Evolutionary conservation across 2,113 vertebrate species (phyloP).

Genomic region (Oenanthe melanoleuca): DNA sequence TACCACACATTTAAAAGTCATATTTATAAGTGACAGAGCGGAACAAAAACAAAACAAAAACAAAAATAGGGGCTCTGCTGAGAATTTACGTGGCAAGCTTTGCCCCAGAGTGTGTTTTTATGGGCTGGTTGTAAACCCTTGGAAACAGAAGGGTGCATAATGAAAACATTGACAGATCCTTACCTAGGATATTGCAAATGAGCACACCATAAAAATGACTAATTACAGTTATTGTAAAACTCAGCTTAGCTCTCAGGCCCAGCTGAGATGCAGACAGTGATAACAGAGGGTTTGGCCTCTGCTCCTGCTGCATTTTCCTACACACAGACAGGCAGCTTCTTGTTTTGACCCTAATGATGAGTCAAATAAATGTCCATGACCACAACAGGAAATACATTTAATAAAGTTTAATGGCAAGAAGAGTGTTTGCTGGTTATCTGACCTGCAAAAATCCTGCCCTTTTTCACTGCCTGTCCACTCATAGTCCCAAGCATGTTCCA

Average conservation of each 20-base stretch:
- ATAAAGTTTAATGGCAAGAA: background rate
- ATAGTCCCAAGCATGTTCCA: background rate
- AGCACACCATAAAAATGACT: conserved; percentile 63
- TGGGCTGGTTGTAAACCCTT: conserved; percentile 64
- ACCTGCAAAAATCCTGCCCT: background rate
- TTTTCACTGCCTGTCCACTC: background rate
- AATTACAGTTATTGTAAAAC: conserved; percentile 66
- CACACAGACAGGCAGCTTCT: background rate
- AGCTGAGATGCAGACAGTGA: conserved; percentile 33
- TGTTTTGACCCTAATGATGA: background rate
- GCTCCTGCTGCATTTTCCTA: background rate
- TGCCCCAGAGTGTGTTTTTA: conserved; percentile 64
- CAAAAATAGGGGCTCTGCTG: conserved; percentile 54
- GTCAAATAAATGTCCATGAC: background rate
- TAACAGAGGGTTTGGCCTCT: background rate
- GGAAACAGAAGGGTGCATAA: conserved; percentile 58
- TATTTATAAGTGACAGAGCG: background rate
- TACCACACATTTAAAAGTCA: background rate
- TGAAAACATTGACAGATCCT: conserved; percentile 70
- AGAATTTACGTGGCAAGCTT: conserved; percentile 51
- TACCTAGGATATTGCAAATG: conserved; percentile 67
- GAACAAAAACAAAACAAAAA: background rate
- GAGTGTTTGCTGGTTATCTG: background rate
- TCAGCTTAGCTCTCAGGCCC: background rate
- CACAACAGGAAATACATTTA: background rate